A percentile compares a stretch with the other conserved stretches of the same genome.
phyloP scores from a whole-genome alignment of 2,797 vertebrate genomes.

The Dallia pectoralis region DNA sequence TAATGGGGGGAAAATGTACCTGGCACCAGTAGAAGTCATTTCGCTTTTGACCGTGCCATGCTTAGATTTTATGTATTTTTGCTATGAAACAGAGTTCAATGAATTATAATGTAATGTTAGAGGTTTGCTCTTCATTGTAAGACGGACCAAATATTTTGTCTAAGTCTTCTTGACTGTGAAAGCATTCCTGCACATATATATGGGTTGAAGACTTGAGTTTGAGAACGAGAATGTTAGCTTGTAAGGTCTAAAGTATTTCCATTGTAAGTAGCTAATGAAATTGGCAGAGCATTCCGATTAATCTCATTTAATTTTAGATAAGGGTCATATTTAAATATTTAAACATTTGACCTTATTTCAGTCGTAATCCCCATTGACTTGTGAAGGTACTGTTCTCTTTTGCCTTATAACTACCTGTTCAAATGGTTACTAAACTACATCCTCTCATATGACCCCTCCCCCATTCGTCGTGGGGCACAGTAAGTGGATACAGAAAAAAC shows the following conservation, averaged over 20 bases:
- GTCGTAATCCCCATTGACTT: slow-evolving; percentile 46
- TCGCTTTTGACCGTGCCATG: slow-evolving; percentile 73
- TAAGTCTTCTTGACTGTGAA: slow-evolving; percentile 40
- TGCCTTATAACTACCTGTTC: slow-evolving; percentile 62
- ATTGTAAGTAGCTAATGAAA: neutral
- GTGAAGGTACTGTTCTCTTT: slow-evolving; percentile 59
- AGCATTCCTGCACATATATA: slow-evolving; percentile 57
- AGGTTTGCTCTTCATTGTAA: slow-evolving; percentile 60
- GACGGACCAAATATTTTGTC: slow-evolving; percentile 71
- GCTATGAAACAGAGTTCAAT: slow-evolving; percentile 61
- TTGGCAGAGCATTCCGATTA: neutral
- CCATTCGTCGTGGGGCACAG: slow-evolving; percentile 3
- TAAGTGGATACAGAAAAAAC: slow-evolving; percentile 7
- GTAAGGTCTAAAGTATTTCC: slow-evolving; percentile 35
- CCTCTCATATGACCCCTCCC: slow-evolving; percentile 6
- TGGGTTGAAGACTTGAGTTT: slow-evolving; percentile 42
- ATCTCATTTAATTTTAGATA: neutral
- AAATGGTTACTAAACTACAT: slow-evolving; percentile 53
- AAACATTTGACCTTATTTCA: neutral
- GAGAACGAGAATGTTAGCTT: slow-evolving; percentile 48
- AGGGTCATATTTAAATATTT: neutral
- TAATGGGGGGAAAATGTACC: slow-evolving; percentile 27
- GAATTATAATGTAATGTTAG: slow-evolving; percentile 59
- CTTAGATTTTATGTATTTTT: slow-evolving; percentile 59
- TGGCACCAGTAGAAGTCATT: slow-evolving; percentile 46